Conservation (phyloP, 2,113 vertebrate species). For the Cricetomys ansorgei region DNA sequence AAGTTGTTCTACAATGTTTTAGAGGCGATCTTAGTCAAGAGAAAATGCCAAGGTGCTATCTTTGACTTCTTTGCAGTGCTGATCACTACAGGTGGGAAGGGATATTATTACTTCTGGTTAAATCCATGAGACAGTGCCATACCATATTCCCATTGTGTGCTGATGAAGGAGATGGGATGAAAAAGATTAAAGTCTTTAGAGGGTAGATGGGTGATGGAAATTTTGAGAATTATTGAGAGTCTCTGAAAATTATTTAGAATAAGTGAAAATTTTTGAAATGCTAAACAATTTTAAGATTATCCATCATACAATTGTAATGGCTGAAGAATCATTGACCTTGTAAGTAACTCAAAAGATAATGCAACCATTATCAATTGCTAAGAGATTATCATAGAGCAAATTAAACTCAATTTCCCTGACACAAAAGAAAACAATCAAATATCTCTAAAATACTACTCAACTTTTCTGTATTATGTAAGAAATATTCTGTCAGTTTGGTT, state of each 20-base stretch:
- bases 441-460: background rate
- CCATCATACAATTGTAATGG: background rate
- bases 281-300: background rate
- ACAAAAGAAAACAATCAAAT: background rate
- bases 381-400: background rate
- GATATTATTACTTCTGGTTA: background rate
- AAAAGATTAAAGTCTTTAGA: background rate
- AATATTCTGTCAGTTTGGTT: background rate
- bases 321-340: background rate
- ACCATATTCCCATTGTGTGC: background rate
- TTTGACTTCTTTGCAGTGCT: background rate
- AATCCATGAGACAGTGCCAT: background rate
- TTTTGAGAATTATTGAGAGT: background rate
- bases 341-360: background rate
- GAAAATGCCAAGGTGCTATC: background rate
- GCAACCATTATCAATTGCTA: background rate
- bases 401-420: background rate
- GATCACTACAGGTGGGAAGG: background rate
- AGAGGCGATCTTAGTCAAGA: background rate
- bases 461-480: background rate
- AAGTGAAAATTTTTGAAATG: background rate
- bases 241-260: conserved; percentile 6
- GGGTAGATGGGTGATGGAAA: background rate
- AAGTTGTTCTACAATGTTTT: background rate
- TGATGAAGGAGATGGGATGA: background rate